phyloP scores from a whole-genome alignment of 2,113 vertebrate species.

The Sinocyclocheilus rhinocerous region DNA sequence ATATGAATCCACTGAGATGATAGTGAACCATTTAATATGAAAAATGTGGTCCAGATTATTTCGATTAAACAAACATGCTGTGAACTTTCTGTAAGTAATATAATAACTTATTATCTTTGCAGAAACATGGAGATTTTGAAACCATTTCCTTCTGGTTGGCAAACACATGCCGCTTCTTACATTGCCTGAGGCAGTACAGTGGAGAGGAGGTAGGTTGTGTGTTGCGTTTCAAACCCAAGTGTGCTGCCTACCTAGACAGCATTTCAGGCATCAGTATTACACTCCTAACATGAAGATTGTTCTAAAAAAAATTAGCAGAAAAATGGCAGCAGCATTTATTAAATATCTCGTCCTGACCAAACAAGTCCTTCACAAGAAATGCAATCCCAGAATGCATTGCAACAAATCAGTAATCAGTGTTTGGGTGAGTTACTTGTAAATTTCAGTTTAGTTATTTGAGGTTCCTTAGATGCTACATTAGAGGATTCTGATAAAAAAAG shows the following conservation, averaged over 20 bases:
- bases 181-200: conserved; percentile 96
- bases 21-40: neutral
- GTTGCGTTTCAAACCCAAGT: neutral
- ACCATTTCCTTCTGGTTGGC: conserved; percentile 96
- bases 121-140: conserved; percentile 91
- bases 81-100: neutral
- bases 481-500: too few species aligned
- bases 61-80: neutral
- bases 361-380: too few species aligned
- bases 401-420: too few species aligned
- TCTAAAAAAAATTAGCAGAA: neutral
- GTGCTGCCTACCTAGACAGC: neutral
- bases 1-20: neutral
- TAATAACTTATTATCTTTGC: conserved; percentile 48
- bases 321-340: neutral
- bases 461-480: too few species aligned
- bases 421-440: neutral
- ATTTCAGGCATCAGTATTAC: neutral
- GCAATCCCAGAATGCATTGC: too few species aligned
- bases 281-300: neutral
- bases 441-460: neutral
- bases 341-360: too few species aligned
- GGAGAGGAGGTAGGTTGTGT: conserved; percentile 84
- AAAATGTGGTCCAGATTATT: neutral
- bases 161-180: conserved; percentile 89